Conservation (phyloP, 2,797 vertebrate species). For the Carcharodon carcharias region DNA sequence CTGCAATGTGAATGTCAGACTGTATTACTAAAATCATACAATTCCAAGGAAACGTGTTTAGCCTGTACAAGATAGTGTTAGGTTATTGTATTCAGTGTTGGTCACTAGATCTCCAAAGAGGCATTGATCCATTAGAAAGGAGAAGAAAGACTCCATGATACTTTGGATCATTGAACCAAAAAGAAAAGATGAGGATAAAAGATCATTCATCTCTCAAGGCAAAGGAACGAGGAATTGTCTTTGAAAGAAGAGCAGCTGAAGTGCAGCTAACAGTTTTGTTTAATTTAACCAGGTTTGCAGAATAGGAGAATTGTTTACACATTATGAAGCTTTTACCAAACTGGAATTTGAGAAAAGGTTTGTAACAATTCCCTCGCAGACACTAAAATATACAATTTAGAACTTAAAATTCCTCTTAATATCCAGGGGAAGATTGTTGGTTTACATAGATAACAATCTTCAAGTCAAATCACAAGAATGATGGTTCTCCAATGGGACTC, state of each 20-base stretch:
- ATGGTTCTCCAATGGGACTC: not conserved
- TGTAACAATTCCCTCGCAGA: not conserved
- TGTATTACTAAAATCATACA: not conserved
- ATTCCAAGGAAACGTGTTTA: not conserved
- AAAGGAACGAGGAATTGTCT: not conserved
- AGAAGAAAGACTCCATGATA: not conserved
- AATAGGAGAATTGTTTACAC: not conserved
- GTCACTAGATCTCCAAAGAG: not conserved
- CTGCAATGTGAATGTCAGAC: not conserved
- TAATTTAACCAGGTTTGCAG: not conserved
- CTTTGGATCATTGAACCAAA: conserved; percentile 2
- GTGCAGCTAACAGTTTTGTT: not conserved
- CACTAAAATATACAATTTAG: not conserved
- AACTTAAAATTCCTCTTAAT: not conserved
- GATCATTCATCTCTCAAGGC: not conserved
- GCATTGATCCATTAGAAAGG: not conserved
- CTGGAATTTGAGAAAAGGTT: not conserved
- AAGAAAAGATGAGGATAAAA: not conserved
- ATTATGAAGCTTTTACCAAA: not conserved
- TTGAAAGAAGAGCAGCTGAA: not conserved
- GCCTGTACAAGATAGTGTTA: not conserved
- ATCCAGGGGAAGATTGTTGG: not conserved
- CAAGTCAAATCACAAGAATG: not conserved
- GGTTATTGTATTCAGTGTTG: not conserved
- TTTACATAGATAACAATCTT: not conserved